These are phyloP conservation scores for Odontamblyopus lacepedii DNA, from an alignment of 2,797 vertebrate genomes.

Conservation along the genomic window DNA sequence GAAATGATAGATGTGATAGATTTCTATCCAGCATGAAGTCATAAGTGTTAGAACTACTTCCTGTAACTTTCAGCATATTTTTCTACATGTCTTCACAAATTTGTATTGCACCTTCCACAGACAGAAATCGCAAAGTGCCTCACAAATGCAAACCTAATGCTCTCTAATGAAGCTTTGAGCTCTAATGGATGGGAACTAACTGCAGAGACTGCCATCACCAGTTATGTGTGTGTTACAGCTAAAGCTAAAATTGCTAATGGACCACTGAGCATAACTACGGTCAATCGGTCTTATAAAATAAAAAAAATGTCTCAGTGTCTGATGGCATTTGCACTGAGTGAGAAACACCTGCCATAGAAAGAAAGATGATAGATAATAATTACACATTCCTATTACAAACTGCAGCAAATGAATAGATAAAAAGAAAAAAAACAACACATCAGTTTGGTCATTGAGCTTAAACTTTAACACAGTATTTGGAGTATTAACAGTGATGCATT, in stretches of 20 bases:
- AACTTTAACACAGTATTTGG: not conserved
- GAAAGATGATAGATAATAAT: not conserved
- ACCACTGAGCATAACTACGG: constrained; percentile 44
- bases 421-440: constrained; percentile 5
- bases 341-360: not conserved
- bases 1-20: no score
- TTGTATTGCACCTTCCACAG: not conserved
- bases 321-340: constrained; percentile 38
- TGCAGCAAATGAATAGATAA: constrained; percentile 8
- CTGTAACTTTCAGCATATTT: not conserved
- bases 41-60: no score
- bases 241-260: constrained; percentile 38
- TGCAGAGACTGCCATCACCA: constrained; percentile 27
- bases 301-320: constrained; percentile 32
- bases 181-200: constrained; percentile 47
- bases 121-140: not conserved
- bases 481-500: not conserved
- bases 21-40: no score
- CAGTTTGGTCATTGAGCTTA: not conserved
- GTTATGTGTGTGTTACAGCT: constrained; percentile 28
- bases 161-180: constrained; percentile 36
- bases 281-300: constrained; percentile 42
- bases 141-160: constrained; percentile 31
- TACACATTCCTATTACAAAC: not conserved
- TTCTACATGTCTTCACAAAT: no score